Evolutionary conservation across 2,797 vertebrate species (phyloP), one percentile per base, ranked within the genome.

Genomic region (Pitangus sulphuratus): DNA sequence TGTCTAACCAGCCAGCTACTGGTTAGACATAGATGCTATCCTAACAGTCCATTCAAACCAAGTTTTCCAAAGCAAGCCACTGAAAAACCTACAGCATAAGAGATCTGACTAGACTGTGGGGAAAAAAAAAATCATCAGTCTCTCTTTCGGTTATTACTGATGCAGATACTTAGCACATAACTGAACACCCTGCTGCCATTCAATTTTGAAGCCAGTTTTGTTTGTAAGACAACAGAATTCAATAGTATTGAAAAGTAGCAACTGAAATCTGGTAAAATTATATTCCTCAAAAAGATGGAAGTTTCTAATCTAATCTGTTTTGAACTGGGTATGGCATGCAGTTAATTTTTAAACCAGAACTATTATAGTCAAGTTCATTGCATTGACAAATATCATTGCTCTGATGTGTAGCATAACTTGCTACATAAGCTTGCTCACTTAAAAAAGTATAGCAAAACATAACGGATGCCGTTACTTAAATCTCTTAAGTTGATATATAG

Each of bases 1-100:
- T 65, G 89, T 61, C 91, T 94, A 96, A 97, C 95, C 90, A 93
- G 96, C 80, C 98, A 98, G 97, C 96, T 98, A 97, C 95, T 97
- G 94, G 97, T 40, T 40, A 40, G 40, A 40, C 40, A 58, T 4
- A 93, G 89, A 69, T 91, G 84, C 93, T 97, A 95, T 98, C 93
- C 68, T 92, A 87, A 57, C 9, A 88, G 80, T 65, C n/a, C 66
- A 53, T 35, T 62, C 50, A 92, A 94, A 74, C 14, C 48, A 90
- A 40, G 31, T 74, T 74, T 86, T 76, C n/a, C 30, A 75, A 66
- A 57, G 35, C 22, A 72, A 54, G 40, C 11, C 64, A 74, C 37
- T 37, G 37, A 37, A 84, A 71, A 93, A 58, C 25, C 50, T 40
- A 22, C 4, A 76, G 50, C 33, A 82, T 4, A 35, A n/a, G 37